Base-by-base conservation (phyloP, 2,888 invertebrate genomes). In the Pseudoips prasinana region DNA sequence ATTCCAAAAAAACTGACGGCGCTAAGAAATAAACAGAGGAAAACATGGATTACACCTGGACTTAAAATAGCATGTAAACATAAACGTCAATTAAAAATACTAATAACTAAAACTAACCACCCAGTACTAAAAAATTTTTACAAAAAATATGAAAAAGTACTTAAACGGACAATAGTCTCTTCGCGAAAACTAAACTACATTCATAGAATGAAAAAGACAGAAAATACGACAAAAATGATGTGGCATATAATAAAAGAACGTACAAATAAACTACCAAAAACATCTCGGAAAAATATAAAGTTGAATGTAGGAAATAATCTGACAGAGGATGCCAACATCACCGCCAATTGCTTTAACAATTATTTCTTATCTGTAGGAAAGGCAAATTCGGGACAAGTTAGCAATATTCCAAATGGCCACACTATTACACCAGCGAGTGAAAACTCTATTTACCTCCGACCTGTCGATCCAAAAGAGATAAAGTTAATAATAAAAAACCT, bases 381-480 rank as follows among this genome's bases (percentile, higher is more conserved):
- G 14, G 3, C 14, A 14, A 14, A 5, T 14, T 14, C 5, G 5
- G 11, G 11, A 10, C 20, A 10, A n/a, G 29, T 20, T 3, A 29
- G 22, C 8, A 9, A 1, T 11, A 6, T n/a, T 7, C 29, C 9
- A 8, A 5, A 10, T 8, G 29, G 29, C 10, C 29, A 22, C 22
- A 8, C 29, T 10, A 11, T 22, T 7, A 4, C 10, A 8, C n/a
- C 29, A 6, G n/a, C 9, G 6, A 22, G 8, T 6, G 29, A 29
- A 11, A 29, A 29, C 23, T 29, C 29, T 10, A 23, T 29, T 1
- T 29, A 23, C 23, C 22, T 22, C 7, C n/a, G 5, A 23, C 29
- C 35, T 1, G 25, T 29, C 9, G 17, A 29, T 24, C 25, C 35
- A 11, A 3, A 5, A 8, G 35, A 35, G 29, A 22, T 35, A 10